Percentiles rank a stretch among this genome's conserved stretches.
These are phyloP conservation scores for Maniola hyperantus DNA, from an alignment of 2,888 invertebrate species.

Conservation along the genomic window DNA sequence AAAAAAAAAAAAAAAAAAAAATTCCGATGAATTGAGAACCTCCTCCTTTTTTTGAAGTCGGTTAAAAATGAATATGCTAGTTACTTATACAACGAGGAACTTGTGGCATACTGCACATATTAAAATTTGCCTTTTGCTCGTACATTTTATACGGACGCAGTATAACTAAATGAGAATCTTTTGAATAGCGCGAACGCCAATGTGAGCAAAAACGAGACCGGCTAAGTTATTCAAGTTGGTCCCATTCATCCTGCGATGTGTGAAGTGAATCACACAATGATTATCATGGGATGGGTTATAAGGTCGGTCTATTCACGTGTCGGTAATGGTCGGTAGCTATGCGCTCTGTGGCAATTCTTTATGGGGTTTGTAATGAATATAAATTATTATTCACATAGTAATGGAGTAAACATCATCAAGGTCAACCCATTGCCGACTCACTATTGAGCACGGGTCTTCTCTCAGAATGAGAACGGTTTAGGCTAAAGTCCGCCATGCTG, in stretches of 20 bases:
- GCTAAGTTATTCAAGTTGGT: constrained; percentile 54
- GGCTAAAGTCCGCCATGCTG: too few species aligned
- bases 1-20: too few species aligned
- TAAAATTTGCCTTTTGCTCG: constrained; percentile 13
- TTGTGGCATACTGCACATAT: constrained; percentile 27
- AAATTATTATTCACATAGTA: constrained; percentile 27
- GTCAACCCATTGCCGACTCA: background rate
- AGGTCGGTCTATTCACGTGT: constrained; percentile 71
- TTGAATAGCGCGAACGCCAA: constrained; percentile 18
- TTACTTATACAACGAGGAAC: constrained; percentile 46
- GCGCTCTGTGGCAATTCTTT: constrained; percentile 50
- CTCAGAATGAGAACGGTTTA: too few species aligned
- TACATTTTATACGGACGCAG: constrained; percentile 6
- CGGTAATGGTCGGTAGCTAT: constrained; percentile 54
- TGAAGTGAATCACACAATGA: constrained; percentile 59
- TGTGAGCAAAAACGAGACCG: constrained; percentile 17
- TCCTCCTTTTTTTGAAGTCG: too few species aligned
- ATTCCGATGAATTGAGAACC: too few species aligned
- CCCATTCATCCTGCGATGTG: constrained; percentile 64
- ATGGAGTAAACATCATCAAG: background rate
- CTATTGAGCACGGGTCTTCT: too few species aligned
- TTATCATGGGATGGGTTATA: constrained; percentile 52
- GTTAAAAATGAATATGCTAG: constrained; percentile 28
- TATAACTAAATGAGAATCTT: constrained; percentile 15
- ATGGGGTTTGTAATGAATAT: constrained; percentile 42